These are phyloP conservation scores for Sorex araneus DNA, from an alignment of 2,113 vertebrate genomes.

Conservation along the genomic window DNA sequence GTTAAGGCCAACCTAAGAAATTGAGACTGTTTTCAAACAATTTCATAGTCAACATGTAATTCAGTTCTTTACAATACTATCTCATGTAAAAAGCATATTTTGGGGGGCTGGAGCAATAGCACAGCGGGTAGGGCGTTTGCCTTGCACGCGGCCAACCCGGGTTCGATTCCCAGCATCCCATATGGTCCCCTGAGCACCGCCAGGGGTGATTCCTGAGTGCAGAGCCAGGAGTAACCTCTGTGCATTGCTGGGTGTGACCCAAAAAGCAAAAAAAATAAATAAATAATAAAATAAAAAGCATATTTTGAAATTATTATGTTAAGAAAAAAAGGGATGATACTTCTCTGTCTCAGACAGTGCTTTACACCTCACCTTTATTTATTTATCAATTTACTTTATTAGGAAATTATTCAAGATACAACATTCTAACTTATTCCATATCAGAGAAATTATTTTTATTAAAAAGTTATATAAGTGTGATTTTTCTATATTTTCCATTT, in stretches of 20 bases:
- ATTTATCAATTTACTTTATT: neutral
- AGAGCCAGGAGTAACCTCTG: too few relatives aligned
- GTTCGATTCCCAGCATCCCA: too few relatives aligned
- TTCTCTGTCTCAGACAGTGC: neutral
- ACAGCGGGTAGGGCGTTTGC: too few relatives aligned
- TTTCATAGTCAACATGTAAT: slow-evolving; percentile 3
- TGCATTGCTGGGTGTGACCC: too few relatives aligned
- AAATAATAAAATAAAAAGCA: too few relatives aligned
- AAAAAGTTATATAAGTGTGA: slow-evolving; percentile 48
- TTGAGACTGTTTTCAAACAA: slow-evolving; percentile 42
- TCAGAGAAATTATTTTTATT: slow-evolving; percentile 38
- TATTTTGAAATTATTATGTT: neutral
- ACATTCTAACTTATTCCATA: slow-evolving; percentile 40
- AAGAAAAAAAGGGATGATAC: slow-evolving; percentile 16
- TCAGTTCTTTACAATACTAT: slow-evolving; percentile 31
- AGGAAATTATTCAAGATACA: slow-evolving; percentile 10
- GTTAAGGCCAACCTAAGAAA: slow-evolving; percentile 15
- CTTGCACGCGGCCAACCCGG: too few relatives aligned
- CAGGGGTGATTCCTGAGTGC: too few relatives aligned
- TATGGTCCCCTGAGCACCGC: too few relatives aligned
- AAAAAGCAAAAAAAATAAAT: too few relatives aligned
- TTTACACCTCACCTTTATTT: neutral
- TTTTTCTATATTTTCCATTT: slow-evolving; percentile 75
- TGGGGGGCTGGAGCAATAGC: too few relatives aligned
- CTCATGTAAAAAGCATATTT: slow-evolving; percentile 35